Percentiles rank a stretch among this genome's conserved stretches.
These are phyloP conservation scores for Odocoileus virginianus DNA, from an alignment of 2,113 vertebrate genomes.

Conservation along the genomic window DNA sequence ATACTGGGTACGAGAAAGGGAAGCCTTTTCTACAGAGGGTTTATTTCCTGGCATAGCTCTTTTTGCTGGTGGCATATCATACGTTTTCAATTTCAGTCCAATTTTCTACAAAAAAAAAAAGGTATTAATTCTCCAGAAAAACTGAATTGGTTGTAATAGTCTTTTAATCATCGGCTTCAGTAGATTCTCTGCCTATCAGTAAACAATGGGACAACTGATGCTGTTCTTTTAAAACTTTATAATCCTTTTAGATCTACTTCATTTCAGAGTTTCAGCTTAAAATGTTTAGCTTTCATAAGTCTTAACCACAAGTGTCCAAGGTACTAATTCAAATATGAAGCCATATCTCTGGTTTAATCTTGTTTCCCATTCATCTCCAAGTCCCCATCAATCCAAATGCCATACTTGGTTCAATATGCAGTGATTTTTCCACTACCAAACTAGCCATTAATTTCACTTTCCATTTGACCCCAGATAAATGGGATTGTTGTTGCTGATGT, in stretches of 20 bases:
- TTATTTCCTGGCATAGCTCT: slow-evolving; percentile 22
- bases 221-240: slow-evolving; percentile 29
- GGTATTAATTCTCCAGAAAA: slow-evolving; percentile 27
- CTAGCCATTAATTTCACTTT: not conserved
- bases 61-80: not conserved
- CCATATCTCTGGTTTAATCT: not conserved
- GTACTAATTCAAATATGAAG: slow-evolving; percentile 11
- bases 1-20: not conserved
- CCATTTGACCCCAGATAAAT: not conserved
- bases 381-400: not conserved
- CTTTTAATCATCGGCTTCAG: slow-evolving; percentile 54
- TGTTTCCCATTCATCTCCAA: not conserved
- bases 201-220: slow-evolving; percentile 35
- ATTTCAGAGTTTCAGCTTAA: not conserved
- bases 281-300: not conserved
- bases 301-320: not conserved
- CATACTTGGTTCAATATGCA: not conserved
- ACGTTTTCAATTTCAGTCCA: slow-evolving; percentile 33
- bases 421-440: not conserved
- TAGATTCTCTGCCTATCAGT: slow-evolving; percentile 23
- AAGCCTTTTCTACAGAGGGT: not conserved
- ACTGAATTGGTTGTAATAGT: slow-evolving; percentile 3
- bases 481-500: not conserved
- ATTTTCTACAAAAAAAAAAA: slow-evolving; percentile 23
- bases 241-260: not conserved